Evolutionary conservation across 2,113 vertebrate species (phyloP).

Genomic region (Ophthalmolycus amberensis): DNA sequence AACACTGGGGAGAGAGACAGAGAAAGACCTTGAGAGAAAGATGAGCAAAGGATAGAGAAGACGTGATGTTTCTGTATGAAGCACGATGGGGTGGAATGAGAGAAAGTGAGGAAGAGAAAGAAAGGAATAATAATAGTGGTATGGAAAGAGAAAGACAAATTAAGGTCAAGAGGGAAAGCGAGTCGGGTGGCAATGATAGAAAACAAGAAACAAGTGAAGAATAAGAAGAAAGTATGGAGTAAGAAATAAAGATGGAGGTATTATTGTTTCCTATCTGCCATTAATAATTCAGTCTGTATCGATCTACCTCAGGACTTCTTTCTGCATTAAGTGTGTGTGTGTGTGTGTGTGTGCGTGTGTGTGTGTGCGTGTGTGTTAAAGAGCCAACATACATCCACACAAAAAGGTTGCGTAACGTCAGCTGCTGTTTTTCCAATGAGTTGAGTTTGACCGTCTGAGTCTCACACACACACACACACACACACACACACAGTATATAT

Average conservation of each 20-base stretch:
- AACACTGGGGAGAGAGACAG: neutral
- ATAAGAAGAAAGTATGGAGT: neutral
- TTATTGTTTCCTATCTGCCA: constrained; percentile 6
- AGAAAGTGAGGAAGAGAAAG: neutral
- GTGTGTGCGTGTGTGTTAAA: neutral
- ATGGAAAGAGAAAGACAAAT: neutral
- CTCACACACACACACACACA: neutral
- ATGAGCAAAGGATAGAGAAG: neutral
- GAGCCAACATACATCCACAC: neutral
- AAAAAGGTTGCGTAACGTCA: constrained; percentile 43
- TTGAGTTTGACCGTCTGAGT: neutral
- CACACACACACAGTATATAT: neutral
- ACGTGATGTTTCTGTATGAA: neutral
- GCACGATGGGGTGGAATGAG: neutral
- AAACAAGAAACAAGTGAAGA: neutral
- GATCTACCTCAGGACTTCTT: constrained; percentile 35
- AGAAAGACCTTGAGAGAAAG: neutral
- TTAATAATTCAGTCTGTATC: constrained; percentile 61
- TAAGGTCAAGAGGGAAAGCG: neutral
- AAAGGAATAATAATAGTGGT: neutral
- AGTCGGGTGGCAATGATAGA: neutral
- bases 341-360: neutral
- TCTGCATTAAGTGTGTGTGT: constrained; percentile 7
- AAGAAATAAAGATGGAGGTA: constrained; percentile 10
- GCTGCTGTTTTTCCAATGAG: constrained; percentile 57